Evolutionary conservation across 2,113 vertebrate species (phyloP).

Genomic region (Lota lota): DNA sequence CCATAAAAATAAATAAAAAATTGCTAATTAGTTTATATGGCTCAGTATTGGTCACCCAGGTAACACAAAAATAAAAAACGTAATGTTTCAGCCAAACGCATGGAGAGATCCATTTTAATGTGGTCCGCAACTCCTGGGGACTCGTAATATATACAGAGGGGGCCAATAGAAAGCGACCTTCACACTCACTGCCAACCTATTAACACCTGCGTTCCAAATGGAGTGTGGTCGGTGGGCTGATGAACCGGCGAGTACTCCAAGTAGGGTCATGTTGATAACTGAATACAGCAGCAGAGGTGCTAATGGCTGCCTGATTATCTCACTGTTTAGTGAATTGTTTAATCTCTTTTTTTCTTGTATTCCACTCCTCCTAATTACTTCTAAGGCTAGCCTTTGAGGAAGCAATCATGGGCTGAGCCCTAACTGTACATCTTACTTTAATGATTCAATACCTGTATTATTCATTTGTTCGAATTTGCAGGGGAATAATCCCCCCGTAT

Average conservation of each 20-base stretch:
- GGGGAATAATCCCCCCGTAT: constrained; percentile 32
- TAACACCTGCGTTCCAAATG: too few relatives aligned
- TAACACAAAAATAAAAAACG: too few relatives aligned
- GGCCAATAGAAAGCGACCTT: constrained; percentile 58
- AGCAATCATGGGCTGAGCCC: constrained; percentile 60
- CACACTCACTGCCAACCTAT: constrained; percentile 51
- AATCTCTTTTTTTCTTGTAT: constrained; percentile 36
- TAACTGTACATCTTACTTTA: constrained; percentile 58
- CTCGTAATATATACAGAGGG: too few relatives aligned
- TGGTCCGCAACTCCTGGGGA: constrained; percentile 55
- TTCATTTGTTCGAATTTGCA: constrained; percentile 51
- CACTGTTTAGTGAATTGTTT: constrained; percentile 43
- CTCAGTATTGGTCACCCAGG: constrained; percentile 14
- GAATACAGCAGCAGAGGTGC: constrained; percentile 21
- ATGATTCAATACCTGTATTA: constrained; percentile 48
- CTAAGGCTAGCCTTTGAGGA: constrained; percentile 59
- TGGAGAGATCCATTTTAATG: constrained; percentile 53
- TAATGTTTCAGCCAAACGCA: constrained; percentile 25
- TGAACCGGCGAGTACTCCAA: constrained; percentile 7
- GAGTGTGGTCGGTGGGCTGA: too few relatives aligned
- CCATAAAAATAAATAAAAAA: constrained; percentile 12
- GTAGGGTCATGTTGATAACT: too few relatives aligned
- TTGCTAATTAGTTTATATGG: constrained; percentile 55
- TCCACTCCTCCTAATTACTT: constrained; percentile 59
- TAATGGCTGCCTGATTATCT: constrained; percentile 67